Evolutionary conservation across 2,888 invertebrate genomes (phyloP).

Genomic region (Agrotis segetum): DNA sequence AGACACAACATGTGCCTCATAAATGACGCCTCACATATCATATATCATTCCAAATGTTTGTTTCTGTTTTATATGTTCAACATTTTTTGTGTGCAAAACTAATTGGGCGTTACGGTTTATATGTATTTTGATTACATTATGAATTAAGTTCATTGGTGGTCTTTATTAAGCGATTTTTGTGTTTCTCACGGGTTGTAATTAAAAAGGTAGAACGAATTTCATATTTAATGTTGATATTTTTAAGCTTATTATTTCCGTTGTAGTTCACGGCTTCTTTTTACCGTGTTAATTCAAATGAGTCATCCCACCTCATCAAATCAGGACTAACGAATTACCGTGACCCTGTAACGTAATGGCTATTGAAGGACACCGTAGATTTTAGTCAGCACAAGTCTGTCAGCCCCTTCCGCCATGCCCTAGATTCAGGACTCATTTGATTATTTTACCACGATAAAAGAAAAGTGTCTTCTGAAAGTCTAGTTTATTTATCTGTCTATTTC

Average conservation of each 20-base stretch:
- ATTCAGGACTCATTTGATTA: too few relatives aligned
- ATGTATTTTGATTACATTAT: constrained; percentile 36
- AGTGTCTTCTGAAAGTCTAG: not conserved
- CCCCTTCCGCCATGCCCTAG: too few relatives aligned
- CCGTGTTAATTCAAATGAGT: too few relatives aligned
- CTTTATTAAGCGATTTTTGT: constrained; percentile 37
- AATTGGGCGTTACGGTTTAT: constrained; percentile 54
- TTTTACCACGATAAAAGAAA: not conserved
- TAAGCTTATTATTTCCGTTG: constrained; percentile 24
- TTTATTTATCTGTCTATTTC: not conserved
- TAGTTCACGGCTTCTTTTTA: not conserved
- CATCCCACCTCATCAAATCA: too few relatives aligned
- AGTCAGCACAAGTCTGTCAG: too few relatives aligned
- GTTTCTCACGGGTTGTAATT: constrained; percentile 45
- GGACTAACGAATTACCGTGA: too few relatives aligned
- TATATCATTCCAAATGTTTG: constrained; percentile 57
- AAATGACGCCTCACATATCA: constrained; percentile 34
- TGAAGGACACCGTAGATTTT: too few relatives aligned
- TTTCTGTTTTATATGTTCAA: constrained; percentile 38
- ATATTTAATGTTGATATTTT: constrained; percentile 14
- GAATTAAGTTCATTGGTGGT: constrained; percentile 49
- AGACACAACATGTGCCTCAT: constrained; percentile 22
- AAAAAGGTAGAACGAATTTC: constrained; percentile 34
- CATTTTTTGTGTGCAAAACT: constrained; percentile 51
- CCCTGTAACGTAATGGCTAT: too few relatives aligned